Percentiles rank a stretch among this genome's conserved stretches.
phyloP scores from a whole-genome alignment of 2,797 vertebrate genomes.

The Microctenopoma lineatum region DNA sequence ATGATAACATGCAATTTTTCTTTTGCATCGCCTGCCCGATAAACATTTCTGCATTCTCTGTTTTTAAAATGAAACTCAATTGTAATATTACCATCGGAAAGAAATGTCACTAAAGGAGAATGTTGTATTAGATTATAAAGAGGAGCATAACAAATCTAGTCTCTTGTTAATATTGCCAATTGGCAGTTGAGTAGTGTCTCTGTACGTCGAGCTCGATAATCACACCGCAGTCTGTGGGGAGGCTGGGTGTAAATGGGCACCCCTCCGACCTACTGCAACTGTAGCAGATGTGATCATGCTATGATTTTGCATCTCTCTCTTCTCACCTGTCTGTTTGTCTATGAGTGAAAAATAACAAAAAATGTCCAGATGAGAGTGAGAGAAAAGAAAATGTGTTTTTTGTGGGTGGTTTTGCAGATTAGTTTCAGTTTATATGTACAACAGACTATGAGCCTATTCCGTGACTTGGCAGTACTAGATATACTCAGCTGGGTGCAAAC shows the following conservation, averaged over 20 bases:
- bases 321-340: conserved; percentile 21
- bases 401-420: conserved; percentile 31
- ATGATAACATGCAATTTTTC: background rate
- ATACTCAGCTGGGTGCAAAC: conserved; percentile 77
- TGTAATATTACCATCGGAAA: conserved; percentile 19
- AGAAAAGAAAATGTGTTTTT: background rate
- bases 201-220: conserved; percentile 72
- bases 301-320: conserved; percentile 43
- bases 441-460: conserved; percentile 57
- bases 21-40: conserved; percentile 2
- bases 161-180: background rate
- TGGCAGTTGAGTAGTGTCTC: conserved; percentile 25
- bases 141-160: background rate
- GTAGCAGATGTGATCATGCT: conserved; percentile 63
- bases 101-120: conserved; percentile 15
- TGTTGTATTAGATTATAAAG: conserved; percentile 15
- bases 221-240: conserved; percentile 71
- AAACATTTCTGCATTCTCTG: conserved; percentile 1
- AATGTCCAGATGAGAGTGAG: conserved; percentile 12
- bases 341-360: conserved; percentile 13
- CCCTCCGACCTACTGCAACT: conserved; percentile 71
- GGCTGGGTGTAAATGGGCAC: conserved; percentile 75
- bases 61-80: conserved; percentile 1
- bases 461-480: conserved; percentile 64
- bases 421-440: conserved; percentile 55